Base-by-base conservation (phyloP, 1,140 invertebrate species). In the Chrysomallon squamiferum region DNA sequence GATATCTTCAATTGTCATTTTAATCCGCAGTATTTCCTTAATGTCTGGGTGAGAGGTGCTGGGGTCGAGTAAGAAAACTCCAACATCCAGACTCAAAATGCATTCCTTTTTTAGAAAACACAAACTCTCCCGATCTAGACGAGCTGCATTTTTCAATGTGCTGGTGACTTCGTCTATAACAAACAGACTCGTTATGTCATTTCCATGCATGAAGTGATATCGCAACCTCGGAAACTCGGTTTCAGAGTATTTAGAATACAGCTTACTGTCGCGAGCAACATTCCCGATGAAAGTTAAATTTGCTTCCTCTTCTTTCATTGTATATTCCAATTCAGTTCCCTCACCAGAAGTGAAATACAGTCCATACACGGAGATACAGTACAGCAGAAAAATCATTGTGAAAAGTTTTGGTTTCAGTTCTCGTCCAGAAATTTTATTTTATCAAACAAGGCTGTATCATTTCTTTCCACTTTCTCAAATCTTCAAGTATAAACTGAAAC, bases 1-100 rank as follows among this genome's bases (percentile, higher is more conserved):
- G 15, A 92, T 94, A 82, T 97, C 95, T 5, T 75, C 65, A 15
- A 85, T 65, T 3, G 73, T 59, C 27, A 85, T 69, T 47, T 59
- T 66, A 0, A 80, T 22, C n/a, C 50, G 50, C 4, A 54, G 15
- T 1, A 54, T 54, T 54, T 54, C n/a, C 25, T 30, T 30, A 18
- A 54, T 30, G 22, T 25, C 50, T 3, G 29, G 50, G 3, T 25
- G 22, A 54, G 22, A 25, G 3, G 22, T 54, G 29, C 25, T 54
- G n/a, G 25, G 50, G 3, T 3, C 18, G 15, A 25, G 20, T 27
- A 27, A 54, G 25, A 20, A 54, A 15, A 54, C 22, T 9, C 50
- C 50, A 27, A 54, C 50, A 54, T 54, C 50, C 18, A 54, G 25
- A 20, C 50, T 54, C 50, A 54, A 54, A 27, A 27, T 30, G 25